Percentiles rank a stretch among this genome's conserved stretches.
phyloP scores from a whole-genome alignment of 1,140 invertebrate genomes.

The Aricia agestis region DNA sequence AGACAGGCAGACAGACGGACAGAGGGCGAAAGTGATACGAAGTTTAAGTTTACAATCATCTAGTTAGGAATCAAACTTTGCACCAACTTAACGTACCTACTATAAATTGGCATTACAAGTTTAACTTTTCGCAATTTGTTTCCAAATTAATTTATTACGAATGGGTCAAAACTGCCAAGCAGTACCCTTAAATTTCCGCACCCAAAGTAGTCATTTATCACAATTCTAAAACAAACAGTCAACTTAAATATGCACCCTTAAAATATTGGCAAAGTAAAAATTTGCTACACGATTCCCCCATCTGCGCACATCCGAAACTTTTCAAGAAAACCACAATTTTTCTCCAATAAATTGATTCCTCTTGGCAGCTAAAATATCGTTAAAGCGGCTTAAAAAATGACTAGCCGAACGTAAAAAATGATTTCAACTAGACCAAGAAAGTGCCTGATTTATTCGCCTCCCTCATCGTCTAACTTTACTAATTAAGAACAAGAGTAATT shows the following conservation, averaged over 20 bases:
- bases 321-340: background rate
- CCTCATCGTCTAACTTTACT: background rate
- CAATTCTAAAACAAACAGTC: background rate
- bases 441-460: background rate
- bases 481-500: background rate
- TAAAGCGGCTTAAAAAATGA: background rate
- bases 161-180: background rate
- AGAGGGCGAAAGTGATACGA: too few relatives aligned
- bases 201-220: background rate
- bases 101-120: too few relatives aligned
- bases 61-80: too few relatives aligned
- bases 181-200: background rate
- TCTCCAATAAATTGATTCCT: background rate
- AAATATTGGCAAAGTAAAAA: slow-evolving; percentile 3
- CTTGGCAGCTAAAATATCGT: background rate
- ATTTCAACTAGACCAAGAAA: slow-evolving; percentile 3
- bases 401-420: slow-evolving; percentile 2
- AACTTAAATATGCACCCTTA: background rate
- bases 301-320: background rate
- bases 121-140: background rate
- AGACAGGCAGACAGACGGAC: too few relatives aligned
- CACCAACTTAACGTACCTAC: too few relatives aligned
- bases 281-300: background rate
- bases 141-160: background rate
- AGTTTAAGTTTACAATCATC: too few relatives aligned